These are phyloP conservation scores for Brachynemurus nebulosus DNA, from an alignment of 2,888 invertebrate species.

Conservation along the genomic window DNA sequence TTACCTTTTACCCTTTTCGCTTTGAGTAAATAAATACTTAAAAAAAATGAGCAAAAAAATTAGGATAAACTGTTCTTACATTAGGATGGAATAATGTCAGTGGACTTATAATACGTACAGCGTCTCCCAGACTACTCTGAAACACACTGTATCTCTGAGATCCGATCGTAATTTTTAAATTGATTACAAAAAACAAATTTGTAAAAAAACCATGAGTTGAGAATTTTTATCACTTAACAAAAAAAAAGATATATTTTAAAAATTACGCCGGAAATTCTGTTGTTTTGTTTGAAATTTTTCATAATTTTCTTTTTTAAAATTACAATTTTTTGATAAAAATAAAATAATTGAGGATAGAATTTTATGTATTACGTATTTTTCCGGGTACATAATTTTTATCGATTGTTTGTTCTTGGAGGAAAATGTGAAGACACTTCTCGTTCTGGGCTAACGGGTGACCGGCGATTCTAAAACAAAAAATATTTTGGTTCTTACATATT, in stretches of 20 bases:
- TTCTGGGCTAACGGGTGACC: constrained; percentile 98
- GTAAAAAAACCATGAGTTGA: background rate
- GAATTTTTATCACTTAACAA: background rate
- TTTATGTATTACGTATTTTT: constrained; percentile 92
- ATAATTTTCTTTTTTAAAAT: background rate
- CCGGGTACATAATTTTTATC: constrained; percentile 99
- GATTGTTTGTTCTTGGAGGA: constrained; percentile 92
- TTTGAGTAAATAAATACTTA: too few species aligned
- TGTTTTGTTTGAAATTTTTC: background rate
- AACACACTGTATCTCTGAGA: too few species aligned
- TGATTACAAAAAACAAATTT: too few species aligned
- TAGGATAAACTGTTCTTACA: too few species aligned
- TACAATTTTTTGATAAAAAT: background rate
- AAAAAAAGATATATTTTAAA: background rate
- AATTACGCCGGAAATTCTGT: background rate
- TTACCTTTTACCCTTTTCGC: too few species aligned
- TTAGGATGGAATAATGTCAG: too few species aligned
- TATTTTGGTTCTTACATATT: background rate
- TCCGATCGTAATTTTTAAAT: too few species aligned
- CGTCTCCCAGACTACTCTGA: too few species aligned
- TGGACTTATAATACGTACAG: too few species aligned
- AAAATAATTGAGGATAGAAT: background rate
- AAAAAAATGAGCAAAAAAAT: too few species aligned
- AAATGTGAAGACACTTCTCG: constrained; percentile 98
- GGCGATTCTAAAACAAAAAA: constrained; percentile 57